Percentiles rank a stretch among this genome's conserved stretches.
Conservation (phyloP, 2,888 invertebrate genomes). For the Andrena haemorrhoa region DNA sequence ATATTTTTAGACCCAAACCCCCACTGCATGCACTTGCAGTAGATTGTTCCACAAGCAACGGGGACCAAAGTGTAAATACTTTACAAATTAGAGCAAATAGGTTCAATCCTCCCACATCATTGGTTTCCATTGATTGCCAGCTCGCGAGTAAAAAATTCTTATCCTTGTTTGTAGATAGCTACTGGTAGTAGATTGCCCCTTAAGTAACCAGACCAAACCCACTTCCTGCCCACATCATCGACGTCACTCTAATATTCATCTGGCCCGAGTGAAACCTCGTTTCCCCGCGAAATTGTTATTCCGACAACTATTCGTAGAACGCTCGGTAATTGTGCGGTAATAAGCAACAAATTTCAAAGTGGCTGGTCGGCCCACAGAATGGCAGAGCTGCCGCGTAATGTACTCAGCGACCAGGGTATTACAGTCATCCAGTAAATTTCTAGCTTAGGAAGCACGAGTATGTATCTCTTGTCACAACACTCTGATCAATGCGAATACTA, state of each 20-base stretch:
- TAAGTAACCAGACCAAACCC: slow-evolving; percentile 25
- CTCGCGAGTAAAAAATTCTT: background rate
- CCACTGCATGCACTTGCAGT: background rate
- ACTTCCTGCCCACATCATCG: slow-evolving; percentile 25
- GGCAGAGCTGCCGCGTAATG: background rate
- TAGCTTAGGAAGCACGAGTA: background rate
- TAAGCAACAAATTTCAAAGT: slow-evolving; percentile 9
- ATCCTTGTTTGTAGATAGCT: background rate
- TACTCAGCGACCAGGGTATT: background rate
- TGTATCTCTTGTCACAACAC: background rate
- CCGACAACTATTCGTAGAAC: slow-evolving; percentile 3
- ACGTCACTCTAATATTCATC: slow-evolving; percentile 25
- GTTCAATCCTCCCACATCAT: background rate
- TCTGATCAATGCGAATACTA: background rate
- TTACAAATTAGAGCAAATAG: slow-evolving; percentile 19
- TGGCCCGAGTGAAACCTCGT: slow-evolving; percentile 1
- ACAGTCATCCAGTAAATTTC: background rate
- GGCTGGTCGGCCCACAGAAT: slow-evolving; percentile 39
- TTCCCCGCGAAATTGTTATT: slow-evolving; percentile 28
- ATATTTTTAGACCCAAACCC: too few relatives aligned
- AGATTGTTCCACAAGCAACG: slow-evolving; percentile 4
- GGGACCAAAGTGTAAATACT: background rate
- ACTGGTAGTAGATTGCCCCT: slow-evolving; percentile 27
- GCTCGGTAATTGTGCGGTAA: background rate
- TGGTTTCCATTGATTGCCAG: slow-evolving; percentile 12